Evolutionary conservation across 53 echinoderm and acorn worm genomes (phyloP), one percentile per base, ranked within the genome.

Genomic region (Hippasteria phrygiana): DNA sequence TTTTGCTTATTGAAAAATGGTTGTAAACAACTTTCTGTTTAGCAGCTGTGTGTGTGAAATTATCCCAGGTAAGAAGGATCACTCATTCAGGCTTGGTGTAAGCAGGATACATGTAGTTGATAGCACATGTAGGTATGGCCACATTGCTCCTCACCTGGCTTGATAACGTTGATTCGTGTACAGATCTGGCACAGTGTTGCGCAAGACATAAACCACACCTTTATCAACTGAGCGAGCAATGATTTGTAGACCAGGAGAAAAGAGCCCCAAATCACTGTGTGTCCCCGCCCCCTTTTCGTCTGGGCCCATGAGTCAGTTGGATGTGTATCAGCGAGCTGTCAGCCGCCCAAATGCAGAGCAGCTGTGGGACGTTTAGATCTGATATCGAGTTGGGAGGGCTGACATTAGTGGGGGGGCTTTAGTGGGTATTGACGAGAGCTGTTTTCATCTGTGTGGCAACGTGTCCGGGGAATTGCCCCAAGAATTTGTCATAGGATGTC

Each of bases 401-500:
- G 85, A 85, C 85, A 71, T 51, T 18, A 69, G 70, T 50, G 18
- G 71, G 71, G 85, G 85, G 50, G 35, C 38, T 70, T 71, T 20
- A 54, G 42, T 1, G 36, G 3, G 48, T 64, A 45, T 35, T 85
- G 85, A 70, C 67, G 69, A 51, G 85, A 85, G 85, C 85, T 51
- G 85, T 69, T 85, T 85, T 85, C 85, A 85, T 85, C 85, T 85
- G 71, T 50, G 71, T 70, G 69, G 71, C 16, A 71, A 85, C 70
- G 29, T 46, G 85, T 48, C 71, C 12, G 33, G 48, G 85, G 85
- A 37, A 85, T 36, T 50, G 34, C 9, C 48, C 50, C 27, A 5
- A 50, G 71, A 70, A 85, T 85, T 85, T 85, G 85, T 85, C 85
- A 85, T 53, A 67, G 70, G 70, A 85, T 85, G 85, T 85, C 70